Percentiles rank a stretch among this genome's conserved stretches.
These are phyloP conservation scores for Amblyteles armatorius DNA, from an alignment of 2,888 invertebrate species.

Conservation along the genomic window DNA sequence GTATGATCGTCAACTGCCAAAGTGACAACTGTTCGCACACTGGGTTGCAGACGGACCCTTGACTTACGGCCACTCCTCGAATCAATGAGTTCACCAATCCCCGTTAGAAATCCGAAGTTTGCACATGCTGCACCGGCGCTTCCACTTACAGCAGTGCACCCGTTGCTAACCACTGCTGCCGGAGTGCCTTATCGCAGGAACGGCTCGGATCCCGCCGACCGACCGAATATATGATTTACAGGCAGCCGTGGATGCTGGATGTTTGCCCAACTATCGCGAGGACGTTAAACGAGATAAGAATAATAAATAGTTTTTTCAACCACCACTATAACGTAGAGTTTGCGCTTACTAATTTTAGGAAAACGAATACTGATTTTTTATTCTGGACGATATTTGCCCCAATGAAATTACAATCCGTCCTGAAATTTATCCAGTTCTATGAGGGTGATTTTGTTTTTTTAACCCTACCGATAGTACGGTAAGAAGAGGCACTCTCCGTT, in stretches of 20 bases:
- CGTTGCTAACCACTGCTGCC: conserved; percentile 1
- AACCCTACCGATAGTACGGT: neutral
- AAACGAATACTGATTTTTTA: neutral
- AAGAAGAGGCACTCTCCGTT: conserved; percentile 6
- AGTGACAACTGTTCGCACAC: conserved; percentile 60
- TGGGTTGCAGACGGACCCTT: conserved; percentile 31
- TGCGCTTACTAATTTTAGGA: neutral
- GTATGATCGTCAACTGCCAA: conserved; percentile 59
- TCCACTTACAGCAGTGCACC: conserved; percentile 27
- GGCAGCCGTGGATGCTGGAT: conserved; percentile 56
- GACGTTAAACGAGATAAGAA: conserved; percentile 51
- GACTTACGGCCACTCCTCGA: conserved; percentile 30
- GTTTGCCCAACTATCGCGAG: conserved; percentile 65
- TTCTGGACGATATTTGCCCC: neutral
- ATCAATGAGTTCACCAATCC: conserved; percentile 37
- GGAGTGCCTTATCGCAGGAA: conserved; percentile 61
- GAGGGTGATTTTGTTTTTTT: neutral
- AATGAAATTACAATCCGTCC: neutral
- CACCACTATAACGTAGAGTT: neutral
- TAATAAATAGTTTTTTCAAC: conserved; percentile 62
- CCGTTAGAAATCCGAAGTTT: conserved; percentile 50
- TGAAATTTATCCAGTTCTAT: neutral
- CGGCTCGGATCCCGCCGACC: conserved; percentile 31
- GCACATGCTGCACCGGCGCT: conserved; percentile 27
- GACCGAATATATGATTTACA: conserved; percentile 67